Conservation (phyloP, 2,113 vertebrate genomes). For the Saguinus imperator region DNA sequence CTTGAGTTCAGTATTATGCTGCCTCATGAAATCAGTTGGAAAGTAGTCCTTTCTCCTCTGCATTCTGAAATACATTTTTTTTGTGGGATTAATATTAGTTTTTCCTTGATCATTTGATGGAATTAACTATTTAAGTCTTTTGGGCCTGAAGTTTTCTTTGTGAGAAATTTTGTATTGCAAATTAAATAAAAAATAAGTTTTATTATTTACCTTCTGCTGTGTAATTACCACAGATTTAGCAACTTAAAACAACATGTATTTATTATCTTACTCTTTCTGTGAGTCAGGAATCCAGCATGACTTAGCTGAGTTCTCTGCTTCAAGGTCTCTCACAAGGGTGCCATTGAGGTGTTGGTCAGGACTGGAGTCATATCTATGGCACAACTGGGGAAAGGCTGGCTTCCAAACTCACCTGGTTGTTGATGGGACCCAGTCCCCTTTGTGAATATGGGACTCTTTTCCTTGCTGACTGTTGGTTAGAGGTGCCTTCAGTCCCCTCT, state of each 20-base stretch:
- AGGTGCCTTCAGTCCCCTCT: background rate
- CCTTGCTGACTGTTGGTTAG: background rate
- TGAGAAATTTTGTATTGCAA: background rate
- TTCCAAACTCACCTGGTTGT: background rate
- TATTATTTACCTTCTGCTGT: background rate
- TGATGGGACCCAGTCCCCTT: background rate
- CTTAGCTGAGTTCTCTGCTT: background rate
- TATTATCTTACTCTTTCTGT: background rate
- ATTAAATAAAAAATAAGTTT: background rate
- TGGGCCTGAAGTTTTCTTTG: background rate
- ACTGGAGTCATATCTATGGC: background rate
- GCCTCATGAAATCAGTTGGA: background rate
- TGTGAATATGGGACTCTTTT: background rate
- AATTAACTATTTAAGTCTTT: background rate
- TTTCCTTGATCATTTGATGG: background rate
- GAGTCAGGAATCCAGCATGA: background rate
- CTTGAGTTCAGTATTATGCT: conserved; percentile 29
- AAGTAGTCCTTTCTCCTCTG: background rate
- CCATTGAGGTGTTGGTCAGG: background rate
- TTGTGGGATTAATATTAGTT: background rate
- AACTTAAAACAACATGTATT: background rate
- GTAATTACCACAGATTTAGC: background rate
- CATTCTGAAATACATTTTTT: background rate
- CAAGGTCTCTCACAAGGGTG: background rate
- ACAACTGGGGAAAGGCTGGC: background rate